Evolutionary conservation across 2,888 invertebrate genomes (phyloP).

Genomic region (Andricus quercusramuli): DNA sequence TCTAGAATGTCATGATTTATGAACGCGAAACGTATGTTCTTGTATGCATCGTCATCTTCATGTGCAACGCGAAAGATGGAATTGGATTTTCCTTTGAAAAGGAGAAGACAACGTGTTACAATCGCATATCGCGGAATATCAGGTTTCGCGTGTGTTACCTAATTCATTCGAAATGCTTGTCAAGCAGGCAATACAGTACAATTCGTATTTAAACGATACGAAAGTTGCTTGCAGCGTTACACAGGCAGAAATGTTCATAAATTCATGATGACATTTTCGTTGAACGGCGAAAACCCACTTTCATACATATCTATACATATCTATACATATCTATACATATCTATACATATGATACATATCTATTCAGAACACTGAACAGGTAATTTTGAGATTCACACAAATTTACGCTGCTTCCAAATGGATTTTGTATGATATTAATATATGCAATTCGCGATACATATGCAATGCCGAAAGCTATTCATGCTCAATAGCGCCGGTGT

Average conservation of each 20-base stretch:
- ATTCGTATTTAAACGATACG: not conserved
- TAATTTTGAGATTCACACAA: not conserved
- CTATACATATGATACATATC: constrained; percentile 16
- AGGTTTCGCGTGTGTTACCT: not conserved
- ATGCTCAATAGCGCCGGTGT: too few species aligned
- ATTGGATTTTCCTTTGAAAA: not conserved
- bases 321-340: constrained; percentile 24
- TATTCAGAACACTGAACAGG: constrained; percentile 5
- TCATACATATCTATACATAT: constrained; percentile 25
- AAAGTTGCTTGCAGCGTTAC: too few species aligned
- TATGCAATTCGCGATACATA: too few species aligned
- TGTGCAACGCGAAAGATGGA: not conserved
- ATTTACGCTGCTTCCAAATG: too few species aligned
- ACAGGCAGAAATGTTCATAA: not conserved
- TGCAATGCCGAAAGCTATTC: too few species aligned
- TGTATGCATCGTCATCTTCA: not conserved
- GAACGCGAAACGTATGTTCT: too few species aligned
- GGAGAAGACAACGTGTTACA: not conserved
- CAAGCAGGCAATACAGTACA: not conserved
- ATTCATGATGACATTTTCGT: constrained; percentile 16
- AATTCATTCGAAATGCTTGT: constrained; percentile 10
- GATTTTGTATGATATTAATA: too few species aligned
- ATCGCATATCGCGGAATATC: not conserved
- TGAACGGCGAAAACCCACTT: constrained; percentile 13
- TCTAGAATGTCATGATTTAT: too few species aligned